These are phyloP conservation scores for Homarus americanus DNA, from an alignment of 1,140 invertebrate genomes.

Conservation along the genomic window DNA sequence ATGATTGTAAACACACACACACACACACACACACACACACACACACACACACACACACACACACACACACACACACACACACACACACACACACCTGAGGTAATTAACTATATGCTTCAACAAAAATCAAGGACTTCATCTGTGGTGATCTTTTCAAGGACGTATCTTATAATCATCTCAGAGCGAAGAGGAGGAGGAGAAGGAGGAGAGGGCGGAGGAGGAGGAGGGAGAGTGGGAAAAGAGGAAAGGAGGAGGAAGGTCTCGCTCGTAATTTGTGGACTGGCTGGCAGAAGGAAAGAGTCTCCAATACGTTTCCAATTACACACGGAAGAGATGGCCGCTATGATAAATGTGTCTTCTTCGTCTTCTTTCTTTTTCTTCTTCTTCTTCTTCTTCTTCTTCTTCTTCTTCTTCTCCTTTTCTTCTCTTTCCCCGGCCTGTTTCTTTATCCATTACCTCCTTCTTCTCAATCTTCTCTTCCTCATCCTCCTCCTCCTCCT, in stretches of 20 bases:
- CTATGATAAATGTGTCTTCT: neutral
- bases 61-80: too few relatives aligned
- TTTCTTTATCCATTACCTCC: conserved; percentile 1
- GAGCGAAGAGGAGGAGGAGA: too few relatives aligned
- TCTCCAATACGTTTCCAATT: conserved; percentile 1
- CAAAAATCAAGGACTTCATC: too few relatives aligned
- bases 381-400: neutral
- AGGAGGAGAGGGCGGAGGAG: too few relatives aligned
- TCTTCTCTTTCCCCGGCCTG: conserved; percentile 5
- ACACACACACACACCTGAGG: too few relatives aligned
- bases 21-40: too few relatives aligned
- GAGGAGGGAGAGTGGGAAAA: neutral
- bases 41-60: too few relatives aligned
- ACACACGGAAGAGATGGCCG: neutral
- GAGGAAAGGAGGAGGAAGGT: too few relatives aligned
- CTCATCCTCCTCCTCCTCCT: neutral
- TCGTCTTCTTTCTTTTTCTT: neutral
- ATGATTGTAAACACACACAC: too few relatives aligned
- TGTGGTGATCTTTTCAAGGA: too few relatives aligned
- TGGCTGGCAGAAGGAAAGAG: neutral
- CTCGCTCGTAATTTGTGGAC: neutral
- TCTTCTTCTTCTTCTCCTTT: neutral
- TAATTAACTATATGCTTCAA: too few relatives aligned
- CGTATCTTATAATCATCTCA: too few relatives aligned
- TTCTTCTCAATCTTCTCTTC: neutral